phyloP scores from a whole-genome alignment of 2,888 invertebrate genomes.

The Pseudococcus longispinus region DNA sequence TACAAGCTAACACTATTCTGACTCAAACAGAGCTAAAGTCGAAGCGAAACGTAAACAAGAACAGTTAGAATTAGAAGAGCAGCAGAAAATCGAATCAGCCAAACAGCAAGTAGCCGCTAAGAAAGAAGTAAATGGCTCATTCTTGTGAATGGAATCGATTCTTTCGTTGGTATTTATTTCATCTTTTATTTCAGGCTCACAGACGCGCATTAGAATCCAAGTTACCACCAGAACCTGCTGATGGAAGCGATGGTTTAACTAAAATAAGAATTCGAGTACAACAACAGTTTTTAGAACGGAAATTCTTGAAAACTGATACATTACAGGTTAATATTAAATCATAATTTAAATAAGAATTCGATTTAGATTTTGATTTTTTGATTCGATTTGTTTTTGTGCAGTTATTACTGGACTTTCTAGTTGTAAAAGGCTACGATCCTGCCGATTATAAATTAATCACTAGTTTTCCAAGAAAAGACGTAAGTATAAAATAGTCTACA shows the following conservation, averaged over 20 bases:
- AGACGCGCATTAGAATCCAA: slow-evolving; percentile 70
- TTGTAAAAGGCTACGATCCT: slow-evolving; percentile 85
- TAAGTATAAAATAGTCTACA: slow-evolving; percentile 69
- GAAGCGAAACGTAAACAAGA: slow-evolving; percentile 82
- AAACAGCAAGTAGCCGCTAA: slow-evolving; percentile 75
- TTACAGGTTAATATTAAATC: slow-evolving; percentile 65
- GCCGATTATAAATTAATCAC: slow-evolving; percentile 90
- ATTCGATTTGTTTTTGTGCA: slow-evolving; percentile 63
- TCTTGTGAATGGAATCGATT: too few relatives aligned
- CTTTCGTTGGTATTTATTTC: too few relatives aligned
- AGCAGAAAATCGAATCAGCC: slow-evolving; percentile 78
- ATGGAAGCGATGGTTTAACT: slow-evolving; percentile 68
- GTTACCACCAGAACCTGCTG: slow-evolving; percentile 76
- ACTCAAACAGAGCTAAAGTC: slow-evolving; percentile 76
- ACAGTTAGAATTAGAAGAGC: slow-evolving; percentile 74
- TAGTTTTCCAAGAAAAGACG: slow-evolving; percentile 94
- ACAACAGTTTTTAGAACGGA: slow-evolving; percentile 76
- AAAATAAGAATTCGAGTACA: slow-evolving; percentile 85
- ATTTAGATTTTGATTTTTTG: background rate
- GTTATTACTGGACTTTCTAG: slow-evolving; percentile 84
- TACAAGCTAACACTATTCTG: background rate
- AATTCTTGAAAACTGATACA: slow-evolving; percentile 72
- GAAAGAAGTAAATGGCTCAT: slow-evolving; percentile 70
- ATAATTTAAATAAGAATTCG: too few relatives aligned
- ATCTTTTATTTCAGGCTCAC: slow-evolving; percentile 63